Evolutionary conservation across 2,797 vertebrate species (phyloP).

Genomic region (Acropternis orthonyx): DNA sequence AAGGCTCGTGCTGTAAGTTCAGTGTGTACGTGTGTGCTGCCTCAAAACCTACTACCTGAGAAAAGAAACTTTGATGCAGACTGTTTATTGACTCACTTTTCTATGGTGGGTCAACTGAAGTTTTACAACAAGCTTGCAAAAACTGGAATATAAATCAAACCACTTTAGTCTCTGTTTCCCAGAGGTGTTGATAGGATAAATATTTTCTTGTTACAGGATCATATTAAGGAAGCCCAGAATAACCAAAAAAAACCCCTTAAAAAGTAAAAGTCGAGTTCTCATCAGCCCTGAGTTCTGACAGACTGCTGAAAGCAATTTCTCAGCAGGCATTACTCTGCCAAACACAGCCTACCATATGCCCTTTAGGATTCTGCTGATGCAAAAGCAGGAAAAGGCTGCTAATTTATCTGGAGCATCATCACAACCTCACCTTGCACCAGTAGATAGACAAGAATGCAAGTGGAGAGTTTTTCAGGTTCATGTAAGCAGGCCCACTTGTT

Average conservation of each 20-base stretch:
- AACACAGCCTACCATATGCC: not conserved
- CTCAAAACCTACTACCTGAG: not conserved
- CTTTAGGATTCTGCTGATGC: slow-evolving; percentile 34
- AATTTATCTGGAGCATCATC: not conserved
- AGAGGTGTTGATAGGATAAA: not conserved
- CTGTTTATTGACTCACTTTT: not conserved
- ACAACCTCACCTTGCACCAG: not conserved
- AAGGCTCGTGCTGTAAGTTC: not conserved
- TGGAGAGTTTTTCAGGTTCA: not conserved
- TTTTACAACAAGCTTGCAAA: not conserved
- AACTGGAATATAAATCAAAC: not conserved
- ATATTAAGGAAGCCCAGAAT: not conserved
- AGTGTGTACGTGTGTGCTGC: not conserved
- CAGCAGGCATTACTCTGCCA: not conserved
- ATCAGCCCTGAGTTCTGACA: not conserved
- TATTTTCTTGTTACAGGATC: not conserved
- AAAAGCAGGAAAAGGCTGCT: not conserved
- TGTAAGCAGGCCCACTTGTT: not conserved
- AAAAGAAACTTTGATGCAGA: not conserved
- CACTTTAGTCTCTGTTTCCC: not conserved
- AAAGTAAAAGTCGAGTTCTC: not conserved
- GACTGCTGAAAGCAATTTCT: not conserved
- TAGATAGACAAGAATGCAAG: not conserved
- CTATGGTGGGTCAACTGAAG: not conserved
- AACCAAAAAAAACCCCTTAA: not conserved